Base-by-base conservation (phyloP, 2,888 invertebrate species). In the Endomychus coccineus region DNA sequence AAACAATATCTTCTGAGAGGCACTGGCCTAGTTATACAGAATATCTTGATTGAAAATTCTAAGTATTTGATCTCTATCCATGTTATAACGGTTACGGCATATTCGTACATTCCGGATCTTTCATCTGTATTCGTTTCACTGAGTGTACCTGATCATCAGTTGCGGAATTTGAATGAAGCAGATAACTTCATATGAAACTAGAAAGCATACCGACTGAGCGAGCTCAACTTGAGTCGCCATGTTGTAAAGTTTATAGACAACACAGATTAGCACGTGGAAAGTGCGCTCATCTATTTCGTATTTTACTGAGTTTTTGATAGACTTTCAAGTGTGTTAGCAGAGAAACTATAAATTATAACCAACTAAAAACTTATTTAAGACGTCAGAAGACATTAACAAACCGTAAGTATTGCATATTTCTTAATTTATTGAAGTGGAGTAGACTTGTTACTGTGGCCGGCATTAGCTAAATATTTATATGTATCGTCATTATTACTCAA, bases 241-340 rank as follows among this genome's bases (percentile, higher is more conserved):
- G 71, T 78, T 78, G 76, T 68, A 70, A 71, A 68, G 68, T 72
- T 71, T 71, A 70, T 70, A 63, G 67, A 77, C 75, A 77, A 77
- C 77, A 77, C 73, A 74, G 13, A 74, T 71, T 72, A 75, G 77
- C 77, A 77, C 78, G 78, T 78, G 78, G 77, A 77, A 61, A 58
- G 44, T 49, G 41, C 38, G 46, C 34, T 39, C 24, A 38, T 28
- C 39, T 44, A 40, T 40, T 45, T 40, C 39, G 30, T 36, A 42
- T 46, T 55, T 50, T 45, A 38, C 40, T 33, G 36, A 3, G 16
- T 10, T 22, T 10, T 14, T 23, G 14, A 27, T 16, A 33, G 16
- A 2, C 23, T 16, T 34, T 33, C 16, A 7, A 27, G 33, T 37
- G 31, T 13, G 24, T 17, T 29, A 24, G 24, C 29, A 29, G 39